Percentiles rank a stretch among this genome's conserved stretches.
Evolutionary conservation across 1,140 invertebrate genomes (phyloP).

Genomic region (Maniola jurtina): DNA sequence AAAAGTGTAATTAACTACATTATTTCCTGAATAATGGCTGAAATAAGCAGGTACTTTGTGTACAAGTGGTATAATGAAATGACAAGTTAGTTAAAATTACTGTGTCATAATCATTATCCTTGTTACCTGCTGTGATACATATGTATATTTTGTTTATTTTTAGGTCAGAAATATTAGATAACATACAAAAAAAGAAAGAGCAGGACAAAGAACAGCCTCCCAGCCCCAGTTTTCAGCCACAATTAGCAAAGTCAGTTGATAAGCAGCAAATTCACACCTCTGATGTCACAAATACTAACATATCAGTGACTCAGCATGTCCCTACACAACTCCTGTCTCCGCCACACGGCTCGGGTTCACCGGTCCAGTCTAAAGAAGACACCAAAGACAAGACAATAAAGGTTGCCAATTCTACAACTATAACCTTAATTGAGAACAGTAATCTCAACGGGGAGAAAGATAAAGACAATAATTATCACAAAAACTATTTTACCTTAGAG

Average conservation of each 20-base stretch:
- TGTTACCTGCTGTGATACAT: slow-evolving; percentile 1
- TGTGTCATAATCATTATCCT: slow-evolving; percentile 20
- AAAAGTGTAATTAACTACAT: slow-evolving; percentile 2
- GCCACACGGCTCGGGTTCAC: slow-evolving; percentile 44
- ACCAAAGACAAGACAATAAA: slow-evolving; percentile 69
- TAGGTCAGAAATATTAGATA: slow-evolving; percentile 72
- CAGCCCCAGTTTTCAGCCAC: slow-evolving; percentile 50
- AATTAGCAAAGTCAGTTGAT: slow-evolving; percentile 50
- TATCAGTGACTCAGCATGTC: slow-evolving; percentile 67
- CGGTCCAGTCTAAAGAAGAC: slow-evolving; percentile 57
- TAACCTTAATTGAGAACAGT: slow-evolving; percentile 66
- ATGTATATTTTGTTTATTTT: slow-evolving; percentile 33
- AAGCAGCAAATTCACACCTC: slow-evolving; percentile 46
- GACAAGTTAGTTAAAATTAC: slow-evolving; percentile 29
- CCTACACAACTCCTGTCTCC: slow-evolving; percentile 59
- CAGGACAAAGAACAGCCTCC: slow-evolving; percentile 63
- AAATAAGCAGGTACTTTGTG: slow-evolving; percentile 35
- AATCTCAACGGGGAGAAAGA: slow-evolving; percentile 61
- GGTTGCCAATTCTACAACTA: slow-evolving; percentile 70
- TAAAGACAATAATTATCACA: slow-evolving; percentile 63
- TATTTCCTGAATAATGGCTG: slow-evolving; percentile 35
- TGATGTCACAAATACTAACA: slow-evolving; percentile 49
- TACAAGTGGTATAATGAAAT: slow-evolving; percentile 31
- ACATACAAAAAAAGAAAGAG: slow-evolving; percentile 68
- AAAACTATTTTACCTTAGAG: slow-evolving; percentile 71